Base-by-base conservation (phyloP, 2,797 vertebrate genomes). In the Amniataba percoides region DNA sequence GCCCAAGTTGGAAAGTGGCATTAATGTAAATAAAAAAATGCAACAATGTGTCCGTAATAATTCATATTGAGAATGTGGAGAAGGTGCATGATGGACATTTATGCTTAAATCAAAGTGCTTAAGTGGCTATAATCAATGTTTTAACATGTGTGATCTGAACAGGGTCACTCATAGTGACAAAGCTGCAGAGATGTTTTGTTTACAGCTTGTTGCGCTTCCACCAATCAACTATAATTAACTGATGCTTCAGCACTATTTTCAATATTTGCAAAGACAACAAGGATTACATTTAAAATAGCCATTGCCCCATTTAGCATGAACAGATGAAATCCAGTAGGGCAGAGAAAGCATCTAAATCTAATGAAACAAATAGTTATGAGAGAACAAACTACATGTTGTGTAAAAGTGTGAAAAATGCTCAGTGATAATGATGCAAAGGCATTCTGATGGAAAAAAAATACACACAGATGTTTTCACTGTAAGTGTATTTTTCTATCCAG, bases 391-490 rank as follows among this genome's bases (percentile, higher is more conserved):
- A n/a, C n/a, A n/a, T n/a, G 27, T 31, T 31, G 27, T 31, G 27
- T 3, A 5, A 31, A 31, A 31, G 27, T 31, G 12, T 10, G 2
- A 40, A 40, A 40, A 40, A 40, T 40, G 11, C 39, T 12, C 39
- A 40, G 39, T 40, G 39, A 40, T 40, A 40, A 40, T 1, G 31
- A 2, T 60, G 13, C 15, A 82, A 72, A 61, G 56, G 5, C 42
- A 64, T 72, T 55, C 60, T 39, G 63, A 55, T 2, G 5, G n/a
- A n/a, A 60, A n/a, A n/a, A 48, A 73, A 63, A 72, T 64, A 58
- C 21, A 56, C 58, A 72, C 43, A 65, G 58, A 69, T 80, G 40
- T 78, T 86, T 57, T 73, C 57, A 77, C 49, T 52, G 15, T 42
- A 18, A 23, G 14, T 13, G n/a, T 19, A n/a, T 60, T 46, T 42